Evolutionary conservation across 1,140 invertebrate species (phyloP).

Genomic region (Thaumatotibia leucotreta): DNA sequence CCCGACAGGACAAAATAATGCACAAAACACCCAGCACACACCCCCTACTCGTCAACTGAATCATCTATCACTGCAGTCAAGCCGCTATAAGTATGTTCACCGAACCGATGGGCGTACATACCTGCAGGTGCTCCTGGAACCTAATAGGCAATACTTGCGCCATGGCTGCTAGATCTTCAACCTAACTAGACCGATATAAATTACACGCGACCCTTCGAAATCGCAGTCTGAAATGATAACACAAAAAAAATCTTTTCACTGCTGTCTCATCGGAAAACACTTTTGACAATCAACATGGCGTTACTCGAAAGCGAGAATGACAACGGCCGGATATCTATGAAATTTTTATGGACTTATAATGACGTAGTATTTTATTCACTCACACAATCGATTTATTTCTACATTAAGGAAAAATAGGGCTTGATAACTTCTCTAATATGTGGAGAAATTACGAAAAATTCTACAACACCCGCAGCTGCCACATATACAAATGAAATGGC

Average conservation of each 20-base stretch:
- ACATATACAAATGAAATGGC: constrained; percentile 72
- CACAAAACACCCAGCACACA: constrained; percentile 20
- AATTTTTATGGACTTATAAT: constrained; percentile 3
- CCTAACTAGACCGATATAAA: constrained; percentile 47
- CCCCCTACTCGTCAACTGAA: constrained; percentile 20
- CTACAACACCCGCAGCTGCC: constrained; percentile 58
- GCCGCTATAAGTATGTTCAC: constrained; percentile 47
- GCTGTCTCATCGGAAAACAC: constrained; percentile 67
- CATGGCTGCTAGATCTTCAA: constrained; percentile 75
- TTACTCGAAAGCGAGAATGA: constrained; percentile 56
- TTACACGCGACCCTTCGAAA: constrained; percentile 49
- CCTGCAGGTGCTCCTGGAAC: constrained; percentile 98
- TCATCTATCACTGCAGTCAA: constrained; percentile 29
- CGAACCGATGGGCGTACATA: constrained; percentile 78
- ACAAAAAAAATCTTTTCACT: constrained; percentile 63
- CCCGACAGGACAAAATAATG: constrained; percentile 18
- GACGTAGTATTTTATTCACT: constrained; percentile 34
- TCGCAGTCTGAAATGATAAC: constrained; percentile 66
- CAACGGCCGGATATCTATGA: constrained; percentile 36
- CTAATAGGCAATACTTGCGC: constrained; percentile 94
- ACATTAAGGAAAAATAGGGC: constrained; percentile 59
- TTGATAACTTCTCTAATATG: constrained; percentile 46
- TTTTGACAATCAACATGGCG: constrained; percentile 76
- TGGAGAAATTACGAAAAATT: constrained; percentile 54
- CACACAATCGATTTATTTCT: constrained; percentile 60